A percentile compares a stretch with the other conserved stretches of the same genome.
Evolutionary conservation across 2,797 vertebrate species (phyloP).

Genomic region (Balearica regulorum): DNA sequence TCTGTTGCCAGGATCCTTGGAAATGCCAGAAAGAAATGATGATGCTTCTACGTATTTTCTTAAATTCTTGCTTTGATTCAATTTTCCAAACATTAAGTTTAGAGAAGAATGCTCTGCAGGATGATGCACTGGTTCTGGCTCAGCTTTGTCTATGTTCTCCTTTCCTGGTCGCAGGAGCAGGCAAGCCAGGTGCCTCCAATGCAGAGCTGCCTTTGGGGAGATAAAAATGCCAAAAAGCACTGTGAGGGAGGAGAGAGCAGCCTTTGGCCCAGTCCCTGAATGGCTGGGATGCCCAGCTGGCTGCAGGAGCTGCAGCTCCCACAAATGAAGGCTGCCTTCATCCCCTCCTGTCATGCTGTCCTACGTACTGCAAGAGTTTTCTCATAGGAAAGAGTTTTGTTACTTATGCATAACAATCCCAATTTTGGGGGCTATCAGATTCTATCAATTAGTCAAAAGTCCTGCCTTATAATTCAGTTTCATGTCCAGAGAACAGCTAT

Average conservation of each 20-base stretch:
- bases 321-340: neutral
- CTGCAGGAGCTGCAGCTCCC: neutral
- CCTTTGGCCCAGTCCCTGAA: neutral
- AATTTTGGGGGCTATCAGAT: neutral
- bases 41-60: neutral
- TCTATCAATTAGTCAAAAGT: neutral
- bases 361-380: neutral
- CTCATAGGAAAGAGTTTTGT: neutral
- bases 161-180: fast-evolving
- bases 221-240: neutral
- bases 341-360: neutral
- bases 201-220: neutral
- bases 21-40: neutral
- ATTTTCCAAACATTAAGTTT: neutral
- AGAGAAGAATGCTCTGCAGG: neutral
- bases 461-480: neutral
- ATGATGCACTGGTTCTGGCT: neutral
- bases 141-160: neutral
- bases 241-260: neutral
- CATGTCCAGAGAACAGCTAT: fast-evolving
- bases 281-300: neutral
- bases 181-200: neutral
- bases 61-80: neutral
- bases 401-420: neutral
- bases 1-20: neutral